Evolutionary conservation across 2,888 invertebrate species (phyloP), one percentile per base, ranked within the genome.

Genomic region (Philereme vetulata): DNA sequence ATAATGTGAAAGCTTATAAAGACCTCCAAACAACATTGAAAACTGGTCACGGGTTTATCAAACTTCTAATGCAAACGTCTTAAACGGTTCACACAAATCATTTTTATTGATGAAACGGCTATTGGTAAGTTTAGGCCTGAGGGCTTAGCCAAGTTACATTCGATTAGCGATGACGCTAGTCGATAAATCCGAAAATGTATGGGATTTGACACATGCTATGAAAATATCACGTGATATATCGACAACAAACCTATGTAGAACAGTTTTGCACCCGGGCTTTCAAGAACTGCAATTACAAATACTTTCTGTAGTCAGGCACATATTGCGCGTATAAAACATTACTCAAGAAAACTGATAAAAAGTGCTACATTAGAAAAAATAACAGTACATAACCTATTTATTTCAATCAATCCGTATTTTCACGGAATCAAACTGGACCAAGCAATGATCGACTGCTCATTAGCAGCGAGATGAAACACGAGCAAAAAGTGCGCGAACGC

Each of bases 381-480:
- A 21, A 45, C 45, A 7, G 21, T 8, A 7, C n/a, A 5, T 56
- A 54, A 34, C 54, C 62, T 50, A 57, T 50, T 49, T 49, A 51
- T 36, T 44, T 32, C 11, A 49, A 52, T 32, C 21, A 8, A 33
- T 52, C 53, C 42, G 42, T 50, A 42, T 11, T 36, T 52, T 38
- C 53, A 46, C 48, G 51, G 57, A 62, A 58, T 76, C 72, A 65
- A 69, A 73, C 74, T 57, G 65, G 69, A 66, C 72, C 72, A 74
- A 73, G 70, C 66, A 62, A 75, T 62, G 68, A 72, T 61, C 68
- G 66, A 80, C 78, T 78, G 76, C 71, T 72, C 68, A 65, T 68
- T 70, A 62, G 53, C 70, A 67, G 47, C 61, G 62, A 62, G 68
- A 71, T 68, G 67, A 71, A 68, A 75, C 61, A 64, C 55, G 59